Conservation (phyloP, 2,113 vertebrate genomes). For the Clarias batrachus region DNA sequence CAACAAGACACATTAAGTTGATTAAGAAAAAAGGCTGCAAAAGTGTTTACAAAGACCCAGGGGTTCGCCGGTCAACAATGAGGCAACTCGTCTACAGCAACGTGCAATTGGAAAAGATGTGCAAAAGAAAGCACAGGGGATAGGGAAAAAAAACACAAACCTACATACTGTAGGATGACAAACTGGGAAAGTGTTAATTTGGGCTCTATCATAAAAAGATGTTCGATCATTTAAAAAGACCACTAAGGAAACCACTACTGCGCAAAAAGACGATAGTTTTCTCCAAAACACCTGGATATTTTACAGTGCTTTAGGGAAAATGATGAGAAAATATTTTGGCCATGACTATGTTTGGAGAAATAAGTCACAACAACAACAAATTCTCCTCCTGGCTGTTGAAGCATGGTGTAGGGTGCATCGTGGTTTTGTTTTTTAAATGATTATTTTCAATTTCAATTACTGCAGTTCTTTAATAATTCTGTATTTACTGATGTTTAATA, state of each 20-base stretch:
- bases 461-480: no score
- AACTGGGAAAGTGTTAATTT: neutral
- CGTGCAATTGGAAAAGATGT: neutral
- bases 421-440: neutral
- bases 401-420: neutral
- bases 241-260: neutral
- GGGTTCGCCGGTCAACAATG: neutral
- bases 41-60: neutral
- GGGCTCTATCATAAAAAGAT: neutral
- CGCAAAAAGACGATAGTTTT: neutral
- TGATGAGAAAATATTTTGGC: neutral
- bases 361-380: neutral
- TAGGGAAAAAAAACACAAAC: neutral
- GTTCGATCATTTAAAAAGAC: neutral
- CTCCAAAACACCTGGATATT: neutral
- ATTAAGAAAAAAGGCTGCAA: neutral
- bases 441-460: no score
- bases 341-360: neutral
- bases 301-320: neutral
- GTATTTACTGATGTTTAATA: no score
- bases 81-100: neutral
- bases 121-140: neutral
- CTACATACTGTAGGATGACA: neutral
- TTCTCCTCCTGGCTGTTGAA: neutral
- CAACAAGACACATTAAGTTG: neutral